phyloP scores from a whole-genome alignment of 1,140 invertebrate genomes.

The Parapsyche elsis region DNA sequence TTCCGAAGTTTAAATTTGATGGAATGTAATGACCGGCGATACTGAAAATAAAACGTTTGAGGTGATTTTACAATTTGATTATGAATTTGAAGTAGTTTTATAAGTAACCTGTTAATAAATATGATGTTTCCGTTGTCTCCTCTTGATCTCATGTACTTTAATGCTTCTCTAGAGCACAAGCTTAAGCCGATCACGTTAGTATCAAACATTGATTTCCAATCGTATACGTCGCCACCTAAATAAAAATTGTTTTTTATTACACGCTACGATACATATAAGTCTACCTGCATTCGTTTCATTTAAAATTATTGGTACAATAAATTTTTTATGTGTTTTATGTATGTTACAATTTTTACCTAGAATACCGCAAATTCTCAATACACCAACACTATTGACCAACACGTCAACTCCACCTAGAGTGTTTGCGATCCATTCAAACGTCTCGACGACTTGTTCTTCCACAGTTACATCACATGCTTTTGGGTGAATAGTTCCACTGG shows the following conservation, averaged over 20 bases:
- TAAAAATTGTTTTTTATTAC: conserved; percentile 22
- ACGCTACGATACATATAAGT: conserved; percentile 35
- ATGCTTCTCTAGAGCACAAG: conserved; percentile 69
- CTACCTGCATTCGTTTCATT: no score
- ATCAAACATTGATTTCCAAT: conserved; percentile 63
- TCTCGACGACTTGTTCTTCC: conserved; percentile 72
- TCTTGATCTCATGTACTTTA: conserved; percentile 70
- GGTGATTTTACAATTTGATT: not conserved
- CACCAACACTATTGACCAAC: conserved; percentile 80
- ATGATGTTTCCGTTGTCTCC: conserved; percentile 75
- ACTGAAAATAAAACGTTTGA: conserved; percentile 58
- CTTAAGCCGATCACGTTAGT: conserved; percentile 71
- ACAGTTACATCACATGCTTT: conserved; percentile 72
- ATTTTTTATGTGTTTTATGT: no score
- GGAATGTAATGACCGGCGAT: conserved; percentile 63
- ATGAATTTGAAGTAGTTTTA: not conserved
- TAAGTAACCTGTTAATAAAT: conserved; percentile 70
- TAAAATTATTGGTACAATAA: no score
- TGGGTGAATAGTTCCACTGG: conserved; percentile 59
- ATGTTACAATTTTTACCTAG: conserved; percentile 58
- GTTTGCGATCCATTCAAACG: conserved; percentile 73
- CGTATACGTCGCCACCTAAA: conserved; percentile 35
- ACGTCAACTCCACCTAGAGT: conserved; percentile 75
- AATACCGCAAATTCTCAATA: conserved; percentile 60
- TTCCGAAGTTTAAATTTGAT: not conserved